Percentiles rank a stretch among this genome's conserved stretches.
phyloP scores from a whole-genome alignment of 2,797 vertebrate species.

The Melanogrammus aeglefinus region DNA sequence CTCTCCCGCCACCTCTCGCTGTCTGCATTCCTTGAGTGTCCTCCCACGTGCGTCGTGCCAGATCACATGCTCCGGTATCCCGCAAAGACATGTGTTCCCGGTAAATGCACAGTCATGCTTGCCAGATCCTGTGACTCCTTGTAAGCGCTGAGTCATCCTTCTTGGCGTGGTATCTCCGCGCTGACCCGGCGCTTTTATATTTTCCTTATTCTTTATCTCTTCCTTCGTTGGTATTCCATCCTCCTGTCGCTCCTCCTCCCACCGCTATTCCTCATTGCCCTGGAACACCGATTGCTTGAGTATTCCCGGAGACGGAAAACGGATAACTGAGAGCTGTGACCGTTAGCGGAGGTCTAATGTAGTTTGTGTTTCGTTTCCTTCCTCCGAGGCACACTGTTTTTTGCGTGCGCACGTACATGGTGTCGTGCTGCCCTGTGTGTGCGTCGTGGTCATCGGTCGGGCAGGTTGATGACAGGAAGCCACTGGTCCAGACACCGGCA shows the following conservation, averaged over 20 bases:
- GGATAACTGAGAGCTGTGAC: constrained; percentile 10
- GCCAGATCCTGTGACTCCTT: constrained; percentile 56
- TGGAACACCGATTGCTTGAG: constrained; percentile 5
- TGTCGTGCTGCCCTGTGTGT: background rate
- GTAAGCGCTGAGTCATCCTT: constrained; percentile 72
- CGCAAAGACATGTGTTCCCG: constrained; percentile 43
- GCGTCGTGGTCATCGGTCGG: constrained; percentile 81
- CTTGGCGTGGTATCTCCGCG: constrained; percentile 69
- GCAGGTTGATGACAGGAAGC: constrained; percentile 92
- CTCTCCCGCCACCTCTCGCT: background rate
- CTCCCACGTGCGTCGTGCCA: constrained; percentile 42
- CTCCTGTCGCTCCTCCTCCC: constrained; percentile 61
- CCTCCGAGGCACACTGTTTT: constrained; percentile 39
- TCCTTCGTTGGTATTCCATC: constrained; percentile 29
- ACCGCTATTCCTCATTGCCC: constrained; percentile 55
- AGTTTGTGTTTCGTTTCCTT: constrained; percentile 45
- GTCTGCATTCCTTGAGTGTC: constrained; percentile 28
- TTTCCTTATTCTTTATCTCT: constrained; percentile 33
- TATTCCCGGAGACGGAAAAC: background rate
- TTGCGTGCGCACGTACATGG: background rate
- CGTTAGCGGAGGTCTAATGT: constrained; percentile 74
- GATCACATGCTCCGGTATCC: constrained; percentile 68
- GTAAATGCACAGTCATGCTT: constrained; percentile 49
- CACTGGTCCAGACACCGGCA: constrained; percentile 92
- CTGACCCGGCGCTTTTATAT: constrained; percentile 36